Evolutionary conservation across 2,888 invertebrate species (phyloP).

Genomic region (Hydrotaea diabolus): DNA sequence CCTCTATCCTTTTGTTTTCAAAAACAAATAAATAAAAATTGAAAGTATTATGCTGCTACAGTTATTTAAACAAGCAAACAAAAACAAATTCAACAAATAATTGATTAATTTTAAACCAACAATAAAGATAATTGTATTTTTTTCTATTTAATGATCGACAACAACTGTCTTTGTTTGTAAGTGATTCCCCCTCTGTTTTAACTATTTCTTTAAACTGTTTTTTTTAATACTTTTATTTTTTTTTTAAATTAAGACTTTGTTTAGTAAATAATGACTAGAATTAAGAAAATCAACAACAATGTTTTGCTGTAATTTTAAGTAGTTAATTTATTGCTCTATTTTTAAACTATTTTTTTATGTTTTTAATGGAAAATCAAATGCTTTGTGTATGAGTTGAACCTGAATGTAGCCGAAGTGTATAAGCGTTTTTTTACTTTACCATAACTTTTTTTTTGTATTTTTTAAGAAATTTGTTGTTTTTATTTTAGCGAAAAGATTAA

Average conservation of each 20-base stretch:
- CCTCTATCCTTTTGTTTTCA: background rate
- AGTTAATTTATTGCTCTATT: constrained; percentile 75
- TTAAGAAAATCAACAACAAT: constrained; percentile 23
- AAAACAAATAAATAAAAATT: background rate
- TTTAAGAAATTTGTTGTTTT: constrained; percentile 47
- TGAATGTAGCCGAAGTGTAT: background rate
- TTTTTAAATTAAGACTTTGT: constrained; percentile 52
- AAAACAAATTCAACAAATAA: background rate
- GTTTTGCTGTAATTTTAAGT: constrained; percentile 77
- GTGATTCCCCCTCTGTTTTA: constrained; percentile 3
- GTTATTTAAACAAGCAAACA: background rate
- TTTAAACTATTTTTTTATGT: constrained; percentile 56
- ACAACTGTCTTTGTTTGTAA: background rate
- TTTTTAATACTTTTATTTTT: background rate
- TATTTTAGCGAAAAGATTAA: constrained; percentile 27
- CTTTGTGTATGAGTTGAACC: constrained; percentile 21
- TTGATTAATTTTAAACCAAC: background rate
- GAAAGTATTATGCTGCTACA: background rate
- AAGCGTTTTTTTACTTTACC: constrained; percentile 22
- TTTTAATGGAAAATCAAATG: constrained; percentile 46
- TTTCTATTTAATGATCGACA: background rate
- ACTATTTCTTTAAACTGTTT: background rate
- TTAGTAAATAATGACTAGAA: constrained; percentile 26
- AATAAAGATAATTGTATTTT: background rate
- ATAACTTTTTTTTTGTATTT: constrained; percentile 21